A percentile compares a stretch with the other conserved stretches of the same genome.
These are phyloP conservation scores for Periophthalmus magnuspinnatus DNA, from an alignment of 2,797 vertebrate genomes.

Conservation along the genomic window DNA sequence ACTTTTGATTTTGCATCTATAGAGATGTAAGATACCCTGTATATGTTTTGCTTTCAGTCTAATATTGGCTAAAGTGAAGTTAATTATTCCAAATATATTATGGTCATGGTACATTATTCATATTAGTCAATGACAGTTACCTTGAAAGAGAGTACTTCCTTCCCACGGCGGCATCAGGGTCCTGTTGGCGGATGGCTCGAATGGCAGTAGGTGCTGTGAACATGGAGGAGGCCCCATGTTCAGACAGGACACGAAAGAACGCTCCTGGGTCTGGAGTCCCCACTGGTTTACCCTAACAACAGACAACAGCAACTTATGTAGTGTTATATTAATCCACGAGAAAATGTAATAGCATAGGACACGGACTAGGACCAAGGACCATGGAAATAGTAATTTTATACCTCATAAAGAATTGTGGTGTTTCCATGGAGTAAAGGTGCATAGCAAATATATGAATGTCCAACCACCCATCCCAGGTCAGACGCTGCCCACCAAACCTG, in stretches of 20 bases:
- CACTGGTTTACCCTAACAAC: conserved; percentile 92
- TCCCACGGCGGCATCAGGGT: conserved; percentile 82
- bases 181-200: conserved; percentile 95
- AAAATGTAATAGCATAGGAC: background rate
- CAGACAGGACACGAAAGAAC: conserved; percentile 92
- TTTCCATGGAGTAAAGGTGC: conserved; percentile 93
- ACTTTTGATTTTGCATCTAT: background rate
- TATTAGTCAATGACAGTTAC: conserved; percentile 67
- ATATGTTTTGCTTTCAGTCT: background rate
- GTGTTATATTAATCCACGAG: background rate
- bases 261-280: conserved; percentile 93
- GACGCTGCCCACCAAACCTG: conserved; percentile 99
- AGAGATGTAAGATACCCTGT: background rate
- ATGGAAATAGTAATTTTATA: conserved; percentile 41
- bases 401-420: conserved; percentile 93
- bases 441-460: conserved; percentile 97
- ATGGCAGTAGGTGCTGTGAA: conserved; percentile 95
- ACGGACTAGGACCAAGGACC: no score
- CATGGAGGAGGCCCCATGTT: conserved; percentile 85
- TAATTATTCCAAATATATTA: background rate
- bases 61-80: background rate
- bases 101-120: background rate
- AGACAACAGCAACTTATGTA: conserved; percentile 13
- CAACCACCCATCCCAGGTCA: conserved; percentile 97
- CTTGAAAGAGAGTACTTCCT: conserved; percentile 83